Evolutionary conservation across 35 echinoderm and acorn worm genomes (phyloP).

Genomic region (Ptychodera flava): DNA sequence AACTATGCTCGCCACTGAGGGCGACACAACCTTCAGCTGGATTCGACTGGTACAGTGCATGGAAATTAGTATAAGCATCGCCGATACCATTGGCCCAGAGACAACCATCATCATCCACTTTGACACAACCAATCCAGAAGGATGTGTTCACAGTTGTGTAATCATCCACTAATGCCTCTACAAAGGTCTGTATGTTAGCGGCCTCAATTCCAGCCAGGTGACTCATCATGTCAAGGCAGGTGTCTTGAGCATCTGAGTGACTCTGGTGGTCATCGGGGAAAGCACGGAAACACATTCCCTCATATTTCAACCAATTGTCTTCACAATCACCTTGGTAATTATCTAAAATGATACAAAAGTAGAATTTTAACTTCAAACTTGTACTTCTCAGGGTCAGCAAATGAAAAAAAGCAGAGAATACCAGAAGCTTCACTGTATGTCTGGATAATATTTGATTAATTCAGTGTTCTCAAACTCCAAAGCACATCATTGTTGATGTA

Average conservation of each 20-base stretch:
- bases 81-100: constrained; percentile 70
- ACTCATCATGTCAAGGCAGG: constrained; percentile 48
- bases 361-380: too few species aligned
- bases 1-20: constrained; percentile 60
- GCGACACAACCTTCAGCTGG: constrained; percentile 44
- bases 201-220: constrained; percentile 61
- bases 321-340: constrained; percentile 76
- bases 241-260: constrained; percentile 52
- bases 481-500: too few species aligned
- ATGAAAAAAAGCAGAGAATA: too few species aligned
- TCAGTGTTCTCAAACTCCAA: too few species aligned
- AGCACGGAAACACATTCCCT: constrained; percentile 50
- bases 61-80: constrained; percentile 56
- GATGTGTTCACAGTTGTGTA: constrained; percentile 27
- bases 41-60: constrained; percentile 45
- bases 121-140: constrained; percentile 78
- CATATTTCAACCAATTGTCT: constrained; percentile 69
- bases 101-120: constrained; percentile 68
- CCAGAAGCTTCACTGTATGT: too few species aligned
- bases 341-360: too few species aligned
- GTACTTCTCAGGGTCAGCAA: too few species aligned
- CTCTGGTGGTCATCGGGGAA: constrained; percentile 38
- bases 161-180: constrained; percentile 48
- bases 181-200: constrained; percentile 51
- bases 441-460: too few species aligned